Percentiles rank a stretch among this genome's conserved stretches.
Evolutionary conservation across 2,888 invertebrate species (phyloP).

Genomic region (Athalia circularis): DNA sequence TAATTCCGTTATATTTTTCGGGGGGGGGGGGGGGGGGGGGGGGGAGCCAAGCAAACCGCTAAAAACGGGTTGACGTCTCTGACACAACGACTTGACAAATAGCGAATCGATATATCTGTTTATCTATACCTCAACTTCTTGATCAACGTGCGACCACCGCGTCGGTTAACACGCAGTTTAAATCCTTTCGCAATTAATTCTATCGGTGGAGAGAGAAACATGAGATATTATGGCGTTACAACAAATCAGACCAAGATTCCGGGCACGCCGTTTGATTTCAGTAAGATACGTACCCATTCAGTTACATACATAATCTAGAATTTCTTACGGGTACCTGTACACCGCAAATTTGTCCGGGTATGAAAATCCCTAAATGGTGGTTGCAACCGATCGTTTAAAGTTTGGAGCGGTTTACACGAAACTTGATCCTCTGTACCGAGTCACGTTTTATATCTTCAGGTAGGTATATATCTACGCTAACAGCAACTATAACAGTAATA

Average conservation of each 20-base stretch:
- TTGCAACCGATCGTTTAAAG: conserved; percentile 10
- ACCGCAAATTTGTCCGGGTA: conserved; percentile 30
- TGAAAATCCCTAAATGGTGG: conserved; percentile 20
- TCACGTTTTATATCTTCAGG: neutral
- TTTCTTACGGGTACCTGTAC: neutral
- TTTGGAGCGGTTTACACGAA: conserved; percentile 35
- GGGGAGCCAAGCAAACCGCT: too few relatives aligned
- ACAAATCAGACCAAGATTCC: conserved; percentile 70
- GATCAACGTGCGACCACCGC: too few relatives aligned
- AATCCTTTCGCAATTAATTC: conserved; percentile 17
- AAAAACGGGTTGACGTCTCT: too few relatives aligned
- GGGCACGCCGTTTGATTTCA: conserved; percentile 69
- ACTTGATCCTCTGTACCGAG: conserved; percentile 2
- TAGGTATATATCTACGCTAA: neutral
- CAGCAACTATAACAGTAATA: too few relatives aligned
- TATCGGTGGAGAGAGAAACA: neutral
- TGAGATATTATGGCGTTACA: conserved; percentile 63
- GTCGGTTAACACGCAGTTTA: neutral
- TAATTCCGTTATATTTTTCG: too few relatives aligned
- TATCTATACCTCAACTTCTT: too few relatives aligned
- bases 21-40: too few relatives aligned
- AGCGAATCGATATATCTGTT: neutral
- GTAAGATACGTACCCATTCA: conserved; percentile 24
- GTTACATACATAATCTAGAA: neutral
- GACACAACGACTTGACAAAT: neutral